Base-by-base conservation (phyloP, 1,140 invertebrate species). In the Marisa cornuarietis region DNA sequence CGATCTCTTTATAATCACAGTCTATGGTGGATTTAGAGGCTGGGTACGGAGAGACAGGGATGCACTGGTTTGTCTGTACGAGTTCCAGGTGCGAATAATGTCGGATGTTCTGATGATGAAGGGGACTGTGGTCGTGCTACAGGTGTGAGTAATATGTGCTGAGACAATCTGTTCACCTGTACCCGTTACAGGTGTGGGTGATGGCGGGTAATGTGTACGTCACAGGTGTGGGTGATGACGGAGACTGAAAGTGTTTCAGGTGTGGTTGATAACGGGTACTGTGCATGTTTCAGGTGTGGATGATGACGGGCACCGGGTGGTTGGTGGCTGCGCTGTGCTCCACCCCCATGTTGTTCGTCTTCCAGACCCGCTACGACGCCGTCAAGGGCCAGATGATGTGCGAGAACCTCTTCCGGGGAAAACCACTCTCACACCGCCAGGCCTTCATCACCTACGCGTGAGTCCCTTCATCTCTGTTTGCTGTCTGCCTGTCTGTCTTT, bases 261-360 rank as follows among this genome's bases (percentile, higher is more conserved):
- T 58, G 52, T 49, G 85, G 85, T 84, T 86, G 66, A 86, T 90
- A 85, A 81, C 86, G 14, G 85, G 85, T 14, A 62, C 51, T 54
- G 54, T 52, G 54, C 16, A 51, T 75, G 22, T 24, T 77, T 1
- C 83, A 91, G 90, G 89, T 90, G 18, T 85, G 85, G 85, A 85
- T 86, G 66, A 86, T 90, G 85, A 81, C 86, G 14, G 85, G 85
- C 13, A 62, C 81, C 8, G 89, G 88, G 0, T 91, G 90, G 90
- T 65, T 71, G 20, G 68, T 84, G 13, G 87, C 89, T 1, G 83
- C 79, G 31, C 31, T 89, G 22, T 71, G 85, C 20, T 88, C 89
- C 31, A 22, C 86, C 0, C 88, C 90, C 16, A 83, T 90, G 83
- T 71, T 90, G 24, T 87, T 86, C 65, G 83, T 91, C 2, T 90